These are phyloP conservation scores for Cyphomyrus discorhynchus DNA, from an alignment of 2,113 vertebrate species.

Conservation along the genomic window DNA sequence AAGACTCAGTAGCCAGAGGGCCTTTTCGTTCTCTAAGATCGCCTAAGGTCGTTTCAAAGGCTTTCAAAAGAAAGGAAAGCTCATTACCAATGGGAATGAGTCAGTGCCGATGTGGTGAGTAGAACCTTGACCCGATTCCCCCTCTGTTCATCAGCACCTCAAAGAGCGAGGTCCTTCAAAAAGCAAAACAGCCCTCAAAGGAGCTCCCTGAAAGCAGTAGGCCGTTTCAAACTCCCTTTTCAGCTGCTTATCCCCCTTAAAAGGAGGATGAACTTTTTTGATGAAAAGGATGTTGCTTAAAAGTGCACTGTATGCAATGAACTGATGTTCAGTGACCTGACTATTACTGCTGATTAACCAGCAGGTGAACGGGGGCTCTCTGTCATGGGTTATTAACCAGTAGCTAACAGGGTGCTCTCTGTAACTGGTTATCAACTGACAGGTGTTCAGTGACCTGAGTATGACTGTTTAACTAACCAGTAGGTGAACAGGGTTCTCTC, in stretches of 20 bases:
- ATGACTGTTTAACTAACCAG: not conserved
- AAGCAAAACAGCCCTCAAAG: slow-evolving; percentile 1
- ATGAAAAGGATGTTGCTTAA: not conserved
- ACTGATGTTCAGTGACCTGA: not conserved
- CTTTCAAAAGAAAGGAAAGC: slow-evolving; percentile 51
- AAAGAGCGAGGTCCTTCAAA: slow-evolving; percentile 9
- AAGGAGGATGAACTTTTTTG: not conserved
- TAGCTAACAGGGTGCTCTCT: not conserved
- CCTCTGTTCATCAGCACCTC: slow-evolving; percentile 22
- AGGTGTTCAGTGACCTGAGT: not conserved
- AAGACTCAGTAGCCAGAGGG: slow-evolving; percentile 41
- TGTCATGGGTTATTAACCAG: not conserved
- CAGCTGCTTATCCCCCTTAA: not conserved
- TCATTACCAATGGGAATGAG: slow-evolving; percentile 53
- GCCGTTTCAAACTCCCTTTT: not conserved
- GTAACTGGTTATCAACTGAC: not conserved
- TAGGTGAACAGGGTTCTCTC: not conserved
- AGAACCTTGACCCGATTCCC: slow-evolving; percentile 48
- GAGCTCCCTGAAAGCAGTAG: not conserved
- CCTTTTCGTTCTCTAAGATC: slow-evolving; percentile 38
- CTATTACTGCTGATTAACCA: slow-evolving; percentile 1
- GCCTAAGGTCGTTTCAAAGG: slow-evolving; percentile 49
- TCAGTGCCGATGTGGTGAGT: slow-evolving; percentile 42
- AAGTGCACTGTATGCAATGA: not conserved
- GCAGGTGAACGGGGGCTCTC: not conserved